These are phyloP conservation scores for Eueremaeus valkanovi DNA, from an alignment of 2,888 invertebrate genomes.

Conservation along the genomic window DNA sequence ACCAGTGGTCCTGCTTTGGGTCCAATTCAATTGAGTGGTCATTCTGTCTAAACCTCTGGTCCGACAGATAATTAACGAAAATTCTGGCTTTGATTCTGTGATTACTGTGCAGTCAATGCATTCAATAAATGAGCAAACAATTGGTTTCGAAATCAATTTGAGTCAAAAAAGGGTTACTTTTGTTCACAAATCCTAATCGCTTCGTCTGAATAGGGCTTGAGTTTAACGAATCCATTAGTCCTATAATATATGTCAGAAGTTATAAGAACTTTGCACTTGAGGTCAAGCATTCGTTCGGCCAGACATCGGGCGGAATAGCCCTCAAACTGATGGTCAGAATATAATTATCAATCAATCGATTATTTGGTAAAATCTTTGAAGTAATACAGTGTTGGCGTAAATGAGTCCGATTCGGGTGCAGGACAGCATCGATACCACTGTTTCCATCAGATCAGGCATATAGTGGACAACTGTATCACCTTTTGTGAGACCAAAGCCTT, in stretches of 20 bases:
- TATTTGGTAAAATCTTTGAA: slow-evolving; percentile 53
- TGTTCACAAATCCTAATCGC: slow-evolving; percentile 50
- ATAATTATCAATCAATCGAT: no score
- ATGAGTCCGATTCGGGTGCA: slow-evolving; percentile 94
- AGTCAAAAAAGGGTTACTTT: background rate
- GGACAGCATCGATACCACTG: slow-evolving; percentile 87
- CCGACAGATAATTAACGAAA: no score
- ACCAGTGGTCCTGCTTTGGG: slow-evolving; percentile 52
- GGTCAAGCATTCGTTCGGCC: slow-evolving; percentile 85
- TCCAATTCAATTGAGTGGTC: slow-evolving; percentile 36
- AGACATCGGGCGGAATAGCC: slow-evolving; percentile 93
- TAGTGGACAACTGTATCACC: slow-evolving; percentile 94
- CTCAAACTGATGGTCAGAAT: slow-evolving; percentile 66
- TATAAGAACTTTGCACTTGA: slow-evolving; percentile 71
- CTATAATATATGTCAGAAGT: slow-evolving; percentile 82
- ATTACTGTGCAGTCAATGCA: background rate
- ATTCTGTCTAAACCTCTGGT: no score
- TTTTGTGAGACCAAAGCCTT: slow-evolving; percentile 63
- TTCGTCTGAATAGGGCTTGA: slow-evolving; percentile 85
- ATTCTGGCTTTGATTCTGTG: no score
- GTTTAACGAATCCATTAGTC: slow-evolving; percentile 79
- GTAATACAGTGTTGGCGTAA: no score
- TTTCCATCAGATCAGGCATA: slow-evolving; percentile 98
- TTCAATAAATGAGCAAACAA: background rate
- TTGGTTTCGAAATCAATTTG: no score